Evolutionary conservation across 2,888 invertebrate species (phyloP), one percentile per base, ranked within the genome.

Genomic region (Antitype chi): DNA sequence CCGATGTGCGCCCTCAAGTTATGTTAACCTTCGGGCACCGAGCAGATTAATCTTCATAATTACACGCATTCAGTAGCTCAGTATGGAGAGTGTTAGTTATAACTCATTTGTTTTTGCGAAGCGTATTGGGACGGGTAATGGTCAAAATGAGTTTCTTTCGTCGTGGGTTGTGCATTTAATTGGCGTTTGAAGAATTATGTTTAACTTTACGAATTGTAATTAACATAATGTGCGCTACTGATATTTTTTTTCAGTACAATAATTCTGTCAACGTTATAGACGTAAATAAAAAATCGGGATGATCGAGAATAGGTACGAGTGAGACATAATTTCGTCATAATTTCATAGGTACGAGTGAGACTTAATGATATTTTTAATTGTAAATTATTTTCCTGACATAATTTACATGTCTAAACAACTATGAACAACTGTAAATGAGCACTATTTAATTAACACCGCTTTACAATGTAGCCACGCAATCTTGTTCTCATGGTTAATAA

Each of bases 21-120:
- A 95, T 94, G 94, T 93, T 93, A 91, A 92, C 92, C 91, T 91
- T 90, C 92, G 92, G 91, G 91, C 92, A 92, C 88, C 89, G 88
- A 91, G 92, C 92, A 94, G 94, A 94, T 95, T 94, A 94, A 94
- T 94, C 94, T 92, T 93, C 93, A 94, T 94, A 95, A 94, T 94
- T 94, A 93, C 93, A 89, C 87, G 90, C 90, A 91, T 89, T 90
- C 87, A 87, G 85, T 81, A 79, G 82, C 90, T 89, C 88, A 63
- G 78, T 91, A 90, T 84, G 89, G 89, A 87, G 86, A 85, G 88
- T 89, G 90, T 91, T 90, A 90, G 89, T 90, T 90, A 88, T 90
- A 91, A 91, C 86, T 87, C 78, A 84, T 84, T 88, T 89, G 89
- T 89, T 89, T 90, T 86, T 88, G 78, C 82, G 59, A 59, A 66